These are phyloP conservation scores for Tineola bisselliella DNA, from an alignment of 2,888 invertebrate species.

Conservation along the genomic window DNA sequence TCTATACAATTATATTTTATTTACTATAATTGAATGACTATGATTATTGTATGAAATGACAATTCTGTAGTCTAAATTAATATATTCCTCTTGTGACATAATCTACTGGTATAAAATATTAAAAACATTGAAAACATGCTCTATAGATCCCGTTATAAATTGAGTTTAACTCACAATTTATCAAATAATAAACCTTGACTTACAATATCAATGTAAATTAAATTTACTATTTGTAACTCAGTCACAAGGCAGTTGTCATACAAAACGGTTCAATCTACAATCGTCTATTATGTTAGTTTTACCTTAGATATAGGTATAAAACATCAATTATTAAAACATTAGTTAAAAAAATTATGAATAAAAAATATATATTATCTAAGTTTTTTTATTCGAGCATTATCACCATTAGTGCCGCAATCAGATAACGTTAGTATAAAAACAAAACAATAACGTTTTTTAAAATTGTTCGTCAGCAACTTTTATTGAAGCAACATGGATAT, in stretches of 20 bases:
- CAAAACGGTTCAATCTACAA: not conserved
- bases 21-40: no score
- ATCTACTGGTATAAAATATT: no score
- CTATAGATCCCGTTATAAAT: not conserved
- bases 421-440: not conserved
- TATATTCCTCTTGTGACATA: no score
- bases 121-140: not conserved
- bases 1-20: no score
- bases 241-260: not conserved
- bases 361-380: no score
- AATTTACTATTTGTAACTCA: not conserved
- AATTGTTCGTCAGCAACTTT: not conserved
- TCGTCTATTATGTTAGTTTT: no score
- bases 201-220: not conserved
- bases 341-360: not conserved
- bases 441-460: not conserved
- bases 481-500: slow-evolving; percentile 4
- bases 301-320: no score
- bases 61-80: no score
- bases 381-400: not conserved
- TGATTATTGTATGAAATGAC: no score
- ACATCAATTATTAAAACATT: no score
- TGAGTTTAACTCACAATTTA: not conserved
- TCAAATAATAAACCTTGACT: not conserved
- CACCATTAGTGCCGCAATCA: not conserved